A percentile compares a stretch with the other conserved stretches of the same genome.
These are phyloP conservation scores for Echeneis naucrates DNA, from an alignment of 2,797 vertebrate species.

Conservation along the genomic window DNA sequence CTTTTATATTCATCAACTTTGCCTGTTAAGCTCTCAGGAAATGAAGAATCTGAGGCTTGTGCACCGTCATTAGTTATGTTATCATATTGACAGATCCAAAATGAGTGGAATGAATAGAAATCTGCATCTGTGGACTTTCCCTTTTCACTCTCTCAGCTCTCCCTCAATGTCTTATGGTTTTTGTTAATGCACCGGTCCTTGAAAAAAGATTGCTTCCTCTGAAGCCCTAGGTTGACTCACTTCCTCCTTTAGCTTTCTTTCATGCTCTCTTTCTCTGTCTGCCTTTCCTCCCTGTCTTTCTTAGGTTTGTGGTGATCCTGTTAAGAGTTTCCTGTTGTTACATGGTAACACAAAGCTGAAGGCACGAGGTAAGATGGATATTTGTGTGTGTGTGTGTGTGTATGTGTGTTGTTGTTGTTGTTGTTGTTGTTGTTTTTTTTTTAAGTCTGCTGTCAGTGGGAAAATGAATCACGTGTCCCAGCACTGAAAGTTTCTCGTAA, in stretches of 20 bases:
- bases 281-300: conserved; percentile 50
- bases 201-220: conserved; percentile 62
- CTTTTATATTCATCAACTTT: background rate
- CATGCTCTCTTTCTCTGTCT: conserved; percentile 31
- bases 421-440: background rate
- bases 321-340: conserved; percentile 82
- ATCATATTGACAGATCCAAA: conserved; percentile 17
- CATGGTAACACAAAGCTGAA: conserved; percentile 82
- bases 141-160: conserved; percentile 25
- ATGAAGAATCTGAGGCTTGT: background rate
- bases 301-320: conserved; percentile 75
- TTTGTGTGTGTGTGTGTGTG: background rate
- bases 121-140: conserved; percentile 66
- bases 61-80: background rate
- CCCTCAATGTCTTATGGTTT: conserved; percentile 28
- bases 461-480: background rate
- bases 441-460: background rate
- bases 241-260: conserved; percentile 68
- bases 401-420: background rate
- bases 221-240: conserved; percentile 69
- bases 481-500: conserved; percentile 2
- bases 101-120: conserved; percentile 44
- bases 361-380: conserved; percentile 76
- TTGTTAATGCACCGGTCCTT: conserved; percentile 56
- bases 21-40: background rate